Evolutionary conservation across 2,113 vertebrate species (phyloP).

Genomic region (Siniperca knerii): DNA sequence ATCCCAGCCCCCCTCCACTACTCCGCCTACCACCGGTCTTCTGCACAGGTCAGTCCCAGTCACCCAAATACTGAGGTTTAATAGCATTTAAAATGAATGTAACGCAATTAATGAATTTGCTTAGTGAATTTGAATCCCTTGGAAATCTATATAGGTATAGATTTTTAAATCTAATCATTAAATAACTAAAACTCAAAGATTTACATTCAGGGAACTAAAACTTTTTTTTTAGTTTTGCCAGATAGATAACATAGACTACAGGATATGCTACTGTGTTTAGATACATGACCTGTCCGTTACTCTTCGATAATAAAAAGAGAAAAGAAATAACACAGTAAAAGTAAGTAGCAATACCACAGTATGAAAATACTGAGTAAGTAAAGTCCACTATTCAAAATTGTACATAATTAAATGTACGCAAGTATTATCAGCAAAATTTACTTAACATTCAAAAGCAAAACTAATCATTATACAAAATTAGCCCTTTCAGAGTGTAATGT

Average conservation of each 20-base stretch:
- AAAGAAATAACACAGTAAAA: background rate
- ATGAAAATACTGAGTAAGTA: no score
- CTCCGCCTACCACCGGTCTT: slow-evolving; percentile 93
- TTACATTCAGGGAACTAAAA: background rate
- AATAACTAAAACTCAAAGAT: background rate
- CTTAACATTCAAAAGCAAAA: background rate
- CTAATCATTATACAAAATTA: background rate
- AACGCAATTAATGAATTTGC: background rate
- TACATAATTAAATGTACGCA: background rate
- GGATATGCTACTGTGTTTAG: background rate
- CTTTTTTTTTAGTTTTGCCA: background rate
- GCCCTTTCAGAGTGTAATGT: background rate
- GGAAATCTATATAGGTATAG: background rate
- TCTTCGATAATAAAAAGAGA: background rate
- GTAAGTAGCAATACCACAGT: background rate
- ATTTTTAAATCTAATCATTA: background rate
- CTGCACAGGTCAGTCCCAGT: slow-evolving; percentile 90
- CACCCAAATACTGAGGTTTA: background rate
- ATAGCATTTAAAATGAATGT: background rate
- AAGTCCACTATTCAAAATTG: no score
- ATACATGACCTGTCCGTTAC: background rate
- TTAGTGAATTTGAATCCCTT: background rate
- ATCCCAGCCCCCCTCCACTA: slow-evolving; percentile 95
- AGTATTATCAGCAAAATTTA: background rate
- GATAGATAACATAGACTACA: background rate